These are phyloP conservation scores for Nylanderia fulva DNA, from an alignment of 1,140 invertebrate species.

Conservation along the genomic window DNA sequence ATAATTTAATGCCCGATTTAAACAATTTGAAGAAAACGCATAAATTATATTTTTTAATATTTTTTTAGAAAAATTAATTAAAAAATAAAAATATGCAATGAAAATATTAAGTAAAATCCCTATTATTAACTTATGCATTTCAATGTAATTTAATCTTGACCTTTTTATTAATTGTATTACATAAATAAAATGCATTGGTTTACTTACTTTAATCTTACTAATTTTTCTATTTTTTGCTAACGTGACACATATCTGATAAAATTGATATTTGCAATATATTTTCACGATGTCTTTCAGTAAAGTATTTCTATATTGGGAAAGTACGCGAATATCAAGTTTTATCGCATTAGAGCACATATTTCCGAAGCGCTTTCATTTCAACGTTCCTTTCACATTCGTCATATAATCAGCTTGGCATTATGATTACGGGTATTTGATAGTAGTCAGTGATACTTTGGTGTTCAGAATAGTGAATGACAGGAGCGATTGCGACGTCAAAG, in stretches of 20 bases:
- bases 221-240: background rate
- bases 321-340: background rate
- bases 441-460: conserved; percentile 39
- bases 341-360: conserved; percentile 9
- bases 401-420: conserved; percentile 52
- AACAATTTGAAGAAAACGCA: too few relatives aligned
- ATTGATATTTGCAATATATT: conserved; percentile 13
- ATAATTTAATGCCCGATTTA: too few relatives aligned
- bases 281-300: background rate
- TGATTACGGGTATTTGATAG: conserved; percentile 45
- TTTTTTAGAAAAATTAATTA: background rate
- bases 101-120: background rate
- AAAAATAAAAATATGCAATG: conserved; percentile 10
- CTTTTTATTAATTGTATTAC: background rate
- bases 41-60: background rate
- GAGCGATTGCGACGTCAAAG: conserved; percentile 51
- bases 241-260: background rate
- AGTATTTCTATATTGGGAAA: background rate
- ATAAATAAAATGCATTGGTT: background rate
- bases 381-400: background rate
- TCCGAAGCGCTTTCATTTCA: conserved; percentile 3
- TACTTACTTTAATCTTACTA: background rate
- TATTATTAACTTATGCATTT: background rate
- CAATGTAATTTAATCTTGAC: background rate
- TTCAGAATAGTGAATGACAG: conserved; percentile 40